Evolutionary conservation across 2,797 vertebrate species (phyloP).

Genomic region (Spea hammondii): DNA sequence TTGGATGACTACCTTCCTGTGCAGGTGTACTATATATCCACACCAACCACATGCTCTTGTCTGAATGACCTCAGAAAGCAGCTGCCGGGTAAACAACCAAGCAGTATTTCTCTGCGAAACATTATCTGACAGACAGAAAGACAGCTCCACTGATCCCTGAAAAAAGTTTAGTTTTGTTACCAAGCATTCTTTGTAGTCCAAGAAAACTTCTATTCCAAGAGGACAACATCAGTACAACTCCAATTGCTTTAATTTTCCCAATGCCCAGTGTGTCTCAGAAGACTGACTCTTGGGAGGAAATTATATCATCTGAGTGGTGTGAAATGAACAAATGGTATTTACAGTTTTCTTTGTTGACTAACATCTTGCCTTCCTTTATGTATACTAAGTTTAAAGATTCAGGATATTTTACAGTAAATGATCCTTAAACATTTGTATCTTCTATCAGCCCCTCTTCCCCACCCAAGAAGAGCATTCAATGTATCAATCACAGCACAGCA

Average conservation of each 20-base stretch:
- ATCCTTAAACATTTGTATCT: constrained; percentile 55
- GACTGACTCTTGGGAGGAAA: constrained; percentile 5
- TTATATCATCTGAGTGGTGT: constrained; percentile 46
- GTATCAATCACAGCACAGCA: constrained; percentile 42
- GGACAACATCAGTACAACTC: constrained; percentile 8
- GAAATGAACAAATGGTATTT: constrained; percentile 62
- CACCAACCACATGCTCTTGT: too few species aligned
- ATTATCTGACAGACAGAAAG: too few species aligned
- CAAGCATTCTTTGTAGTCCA: not conserved
- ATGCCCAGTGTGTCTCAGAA: constrained; percentile 4
- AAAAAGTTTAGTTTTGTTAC: too few species aligned
- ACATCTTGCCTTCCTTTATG: constrained; percentile 59
- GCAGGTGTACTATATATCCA: too few species aligned
- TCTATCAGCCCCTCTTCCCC: constrained; percentile 41
- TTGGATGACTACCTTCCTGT: too few species aligned
- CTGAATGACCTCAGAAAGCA: too few species aligned
- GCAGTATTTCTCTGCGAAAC: too few species aligned
- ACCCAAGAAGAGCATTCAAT: constrained; percentile 36
- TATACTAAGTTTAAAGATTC: constrained; percentile 65
- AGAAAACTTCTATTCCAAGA: not conserved
- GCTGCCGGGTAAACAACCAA: too few species aligned
- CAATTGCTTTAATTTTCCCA: constrained; percentile 10
- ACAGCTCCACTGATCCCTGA: too few species aligned
- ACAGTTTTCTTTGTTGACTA: constrained; percentile 60
- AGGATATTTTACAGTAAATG: constrained; percentile 56